These are phyloP conservation scores for Bovichtus diacanthus DNA, from an alignment of 2,797 vertebrate species.

Conservation along the genomic window DNA sequence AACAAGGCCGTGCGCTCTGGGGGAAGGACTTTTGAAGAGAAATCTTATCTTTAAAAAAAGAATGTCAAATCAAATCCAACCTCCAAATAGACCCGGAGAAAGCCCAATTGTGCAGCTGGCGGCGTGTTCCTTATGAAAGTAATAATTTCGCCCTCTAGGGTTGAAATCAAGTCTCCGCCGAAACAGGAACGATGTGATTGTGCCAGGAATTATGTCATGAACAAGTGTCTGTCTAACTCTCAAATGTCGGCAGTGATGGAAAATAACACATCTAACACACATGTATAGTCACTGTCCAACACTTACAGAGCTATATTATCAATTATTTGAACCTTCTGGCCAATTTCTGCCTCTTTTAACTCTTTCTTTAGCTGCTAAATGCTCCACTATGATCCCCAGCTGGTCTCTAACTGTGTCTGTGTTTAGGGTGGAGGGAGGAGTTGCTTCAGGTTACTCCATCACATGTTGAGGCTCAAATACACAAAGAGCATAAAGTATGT, in stretches of 20 bases:
- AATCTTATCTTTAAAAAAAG: too few species aligned
- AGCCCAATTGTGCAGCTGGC: neutral
- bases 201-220: conserved; percentile 42
- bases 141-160: conserved; percentile 30
- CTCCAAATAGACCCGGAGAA: neutral
- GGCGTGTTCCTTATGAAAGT: neutral
- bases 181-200: conserved; percentile 7
- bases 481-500: conserved; percentile 12
- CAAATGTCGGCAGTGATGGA: neutral
- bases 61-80: conserved; percentile 34
- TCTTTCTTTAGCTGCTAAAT: neutral
- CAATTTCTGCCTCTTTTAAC: neutral
- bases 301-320: neutral
- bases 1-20: neutral
- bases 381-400: neutral
- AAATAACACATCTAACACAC: neutral
- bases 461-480: conserved; percentile 14
- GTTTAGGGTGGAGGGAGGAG: neutral
- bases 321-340: too few species aligned
- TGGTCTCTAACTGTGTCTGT: neutral
- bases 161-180: conserved; percentile 28
- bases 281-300: neutral
- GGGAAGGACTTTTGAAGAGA: too few species aligned
- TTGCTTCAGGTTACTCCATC: conserved; percentile 17
- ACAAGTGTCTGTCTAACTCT: conserved; percentile 1